Evolutionary conservation across 2,888 invertebrate species (phyloP), one percentile per base, ranked within the genome.

Genomic region (Cephus spinipes): DNA sequence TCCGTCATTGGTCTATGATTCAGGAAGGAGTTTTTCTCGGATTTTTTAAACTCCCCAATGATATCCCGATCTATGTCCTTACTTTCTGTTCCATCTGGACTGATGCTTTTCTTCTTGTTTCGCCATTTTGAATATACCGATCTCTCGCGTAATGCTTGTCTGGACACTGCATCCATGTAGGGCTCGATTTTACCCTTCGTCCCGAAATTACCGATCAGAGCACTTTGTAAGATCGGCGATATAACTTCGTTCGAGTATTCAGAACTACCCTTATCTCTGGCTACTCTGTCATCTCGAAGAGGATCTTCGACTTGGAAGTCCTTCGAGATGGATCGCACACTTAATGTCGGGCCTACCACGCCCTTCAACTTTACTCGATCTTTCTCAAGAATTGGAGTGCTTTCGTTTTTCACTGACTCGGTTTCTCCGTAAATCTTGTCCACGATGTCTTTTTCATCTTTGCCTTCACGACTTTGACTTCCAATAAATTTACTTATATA

Each of bases 161-260:
- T 71, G 3, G 31, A 33, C 36, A 75, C 71, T n/a, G 71, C 32
- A 36, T 78, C 77, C 32, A 76, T 68, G 23, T 73, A 68, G 34
- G 73, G 34, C 75, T 78, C 78, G 31, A 76, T 76, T 68, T 78
- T 78, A 23, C 78, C 78, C 33, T 69, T 75, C 40, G 68, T 75
- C 33, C 30, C 31, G 30, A 33, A 15, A 71, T 71, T 71, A 9
- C 30, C 71, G 12, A 71, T 32, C 30, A n/a, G 12, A 23, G 71
- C 71, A 33, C 23, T 71, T 33, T 30, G 31, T 23, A 71, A 33
- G 86, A 80, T 87, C 84, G 75, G 85, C 84, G 69, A 83, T 15
- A 87, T 79, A 1, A 79, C 40, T 34, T 79, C 76, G 68, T 82
- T 83, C 15, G 55, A 68, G 12, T 79, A 76, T 68, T 82, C 82